Conservation (phyloP, 2,888 invertebrate genomes). For the Plebejus anna region DNA sequence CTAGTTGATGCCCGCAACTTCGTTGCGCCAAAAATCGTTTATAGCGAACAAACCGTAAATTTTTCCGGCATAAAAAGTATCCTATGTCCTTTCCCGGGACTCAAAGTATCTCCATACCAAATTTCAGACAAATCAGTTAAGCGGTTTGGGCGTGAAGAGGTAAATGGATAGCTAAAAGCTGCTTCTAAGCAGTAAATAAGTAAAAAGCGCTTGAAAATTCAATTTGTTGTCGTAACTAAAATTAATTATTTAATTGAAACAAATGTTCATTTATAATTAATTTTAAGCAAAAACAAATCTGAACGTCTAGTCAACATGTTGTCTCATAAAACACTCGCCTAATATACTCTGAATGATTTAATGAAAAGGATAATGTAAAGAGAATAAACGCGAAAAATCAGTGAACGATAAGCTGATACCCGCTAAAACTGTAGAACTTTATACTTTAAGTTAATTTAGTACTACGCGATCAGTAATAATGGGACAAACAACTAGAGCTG, state of each 20-base stretch:
- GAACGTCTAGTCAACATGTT: background rate
- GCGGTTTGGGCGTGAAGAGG: no score
- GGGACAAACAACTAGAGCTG: constrained; percentile 61
- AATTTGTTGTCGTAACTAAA: background rate
- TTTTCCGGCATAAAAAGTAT: no score
- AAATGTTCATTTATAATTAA: background rate
- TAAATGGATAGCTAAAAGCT: background rate
- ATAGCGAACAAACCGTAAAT: no score
- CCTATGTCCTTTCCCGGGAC: no score
- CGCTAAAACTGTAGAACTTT: background rate
- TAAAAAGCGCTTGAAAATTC: background rate
- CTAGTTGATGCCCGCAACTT: no score
- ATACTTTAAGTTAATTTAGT: background rate
- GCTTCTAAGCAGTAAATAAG: background rate
- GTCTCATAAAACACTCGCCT: no score
- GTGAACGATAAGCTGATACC: background rate
- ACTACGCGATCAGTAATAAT: constrained; percentile 39
- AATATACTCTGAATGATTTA: background rate
- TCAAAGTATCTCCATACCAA: no score
- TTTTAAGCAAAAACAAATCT: background rate
- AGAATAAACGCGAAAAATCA: background rate
- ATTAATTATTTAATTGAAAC: background rate
- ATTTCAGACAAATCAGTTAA: no score
- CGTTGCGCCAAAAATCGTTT: no score
- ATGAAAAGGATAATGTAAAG: no score